Evolutionary conservation across 2,888 invertebrate genomes (phyloP).

Genomic region (Calephelis perditalis): DNA sequence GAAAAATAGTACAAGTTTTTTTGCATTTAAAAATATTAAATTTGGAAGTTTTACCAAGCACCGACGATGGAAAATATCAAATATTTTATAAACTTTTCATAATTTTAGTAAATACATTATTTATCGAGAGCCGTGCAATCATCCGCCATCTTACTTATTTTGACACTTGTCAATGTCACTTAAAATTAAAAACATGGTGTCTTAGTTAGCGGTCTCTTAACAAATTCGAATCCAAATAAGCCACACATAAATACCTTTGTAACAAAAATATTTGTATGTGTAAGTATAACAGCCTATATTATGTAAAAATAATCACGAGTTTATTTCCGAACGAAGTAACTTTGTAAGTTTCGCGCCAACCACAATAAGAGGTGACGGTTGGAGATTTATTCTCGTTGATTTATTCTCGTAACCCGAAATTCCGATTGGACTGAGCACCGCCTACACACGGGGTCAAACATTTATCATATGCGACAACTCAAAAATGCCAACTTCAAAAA

Average conservation of each 20-base stretch:
- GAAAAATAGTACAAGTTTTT: no score
- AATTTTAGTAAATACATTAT: no score
- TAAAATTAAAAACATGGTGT: no score
- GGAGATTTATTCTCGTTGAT: conserved; percentile 48
- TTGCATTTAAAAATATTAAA: no score
- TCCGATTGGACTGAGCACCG: conserved; percentile 73
- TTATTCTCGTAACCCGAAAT: conserved; percentile 65
- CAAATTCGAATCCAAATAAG: not conserved
- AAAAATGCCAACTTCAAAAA: conserved; percentile 77
- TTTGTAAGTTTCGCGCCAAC: conserved; percentile 28
- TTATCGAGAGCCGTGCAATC: no score
- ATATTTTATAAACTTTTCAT: no score
- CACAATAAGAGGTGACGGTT: conserved; percentile 36
- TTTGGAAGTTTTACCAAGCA: no score
- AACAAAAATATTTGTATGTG: no score
- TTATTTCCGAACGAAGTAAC: conserved; percentile 13
- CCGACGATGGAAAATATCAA: no score
- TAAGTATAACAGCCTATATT: conserved; percentile 9
- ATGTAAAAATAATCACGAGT: conserved; percentile 32
- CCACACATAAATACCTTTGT: conserved; percentile 14
- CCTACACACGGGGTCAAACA: conserved; percentile 62
- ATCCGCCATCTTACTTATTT: no score
- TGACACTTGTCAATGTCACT: no score
- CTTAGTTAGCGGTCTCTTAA: no score
- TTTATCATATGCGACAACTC: conserved; percentile 77